Percentiles rank a stretch among this genome's conserved stretches.
phyloP scores from a whole-genome alignment of 2,888 invertebrate genomes.

The Eristalinus aeneus region DNA sequence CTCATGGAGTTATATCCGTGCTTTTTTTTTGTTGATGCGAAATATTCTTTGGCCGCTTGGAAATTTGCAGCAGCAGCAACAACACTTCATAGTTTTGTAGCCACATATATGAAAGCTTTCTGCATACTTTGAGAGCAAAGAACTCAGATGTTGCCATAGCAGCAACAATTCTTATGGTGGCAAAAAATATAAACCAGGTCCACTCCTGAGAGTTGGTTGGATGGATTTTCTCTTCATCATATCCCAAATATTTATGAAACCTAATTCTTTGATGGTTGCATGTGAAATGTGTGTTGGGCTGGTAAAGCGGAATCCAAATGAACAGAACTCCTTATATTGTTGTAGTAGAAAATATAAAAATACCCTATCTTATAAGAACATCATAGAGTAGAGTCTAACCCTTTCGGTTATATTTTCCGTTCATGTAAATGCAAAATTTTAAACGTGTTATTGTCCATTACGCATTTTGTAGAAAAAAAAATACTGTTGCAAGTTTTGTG shows the following conservation, averaged over 20 bases:
- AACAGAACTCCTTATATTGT: background rate
- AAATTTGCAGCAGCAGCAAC: conserved; percentile 54
- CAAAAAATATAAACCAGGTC: conserved; percentile 64
- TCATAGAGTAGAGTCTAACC: too few species aligned
- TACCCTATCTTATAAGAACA: too few species aligned
- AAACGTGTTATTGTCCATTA: too few species aligned
- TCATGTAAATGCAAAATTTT: too few species aligned
- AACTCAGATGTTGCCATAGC: conserved; percentile 15
- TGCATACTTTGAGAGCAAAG: background rate
- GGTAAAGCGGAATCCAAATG: background rate
- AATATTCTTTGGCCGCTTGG: background rate
- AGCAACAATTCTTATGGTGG: conserved; percentile 20
- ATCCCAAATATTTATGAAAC: conserved; percentile 65
- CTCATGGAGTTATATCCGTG: background rate
- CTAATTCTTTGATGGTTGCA: conserved; percentile 56
- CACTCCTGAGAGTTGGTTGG: conserved; percentile 39
- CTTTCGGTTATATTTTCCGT: too few species aligned
- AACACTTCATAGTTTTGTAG: conserved; percentile 54
- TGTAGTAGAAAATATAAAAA: too few species aligned
- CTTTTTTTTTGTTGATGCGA: background rate
- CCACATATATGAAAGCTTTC: conserved; percentile 48
- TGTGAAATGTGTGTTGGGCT: background rate
- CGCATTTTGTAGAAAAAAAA: too few species aligned
- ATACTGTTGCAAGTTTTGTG: too few species aligned
- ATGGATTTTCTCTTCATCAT: conserved; percentile 46